A percentile compares a stretch with the other conserved stretches of the same genome.
phyloP scores from a whole-genome alignment of 2,113 vertebrate species.

The Fregetta grallaria region DNA sequence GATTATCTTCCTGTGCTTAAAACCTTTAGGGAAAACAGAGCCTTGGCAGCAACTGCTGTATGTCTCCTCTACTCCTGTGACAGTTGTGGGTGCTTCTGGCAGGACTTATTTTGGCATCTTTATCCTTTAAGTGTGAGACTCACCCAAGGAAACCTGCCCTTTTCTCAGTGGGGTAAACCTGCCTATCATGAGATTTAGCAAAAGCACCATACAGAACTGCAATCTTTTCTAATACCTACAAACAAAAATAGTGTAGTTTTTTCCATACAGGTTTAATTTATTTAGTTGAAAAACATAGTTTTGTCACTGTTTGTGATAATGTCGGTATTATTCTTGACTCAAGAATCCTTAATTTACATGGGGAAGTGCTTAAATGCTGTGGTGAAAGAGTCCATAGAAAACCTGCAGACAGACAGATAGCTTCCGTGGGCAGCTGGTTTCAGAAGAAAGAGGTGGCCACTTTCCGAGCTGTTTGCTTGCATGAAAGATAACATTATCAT shows the following conservation, averaged over 20 bases:
- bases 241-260: not conserved
- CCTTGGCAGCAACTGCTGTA: not conserved
- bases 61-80: not conserved
- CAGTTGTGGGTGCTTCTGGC: not conserved
- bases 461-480: not conserved
- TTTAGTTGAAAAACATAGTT: not conserved
- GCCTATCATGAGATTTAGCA: not conserved
- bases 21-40: not conserved
- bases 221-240: not conserved
- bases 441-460: not conserved
- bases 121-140: not conserved
- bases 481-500: not conserved
- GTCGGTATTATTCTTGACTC: not conserved
- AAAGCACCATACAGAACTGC: not conserved
- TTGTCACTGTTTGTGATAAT: not conserved
- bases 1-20: not conserved
- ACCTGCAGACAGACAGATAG: not conserved
- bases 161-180: not conserved
- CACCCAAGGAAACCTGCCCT: not conserved
- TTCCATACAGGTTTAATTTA: not conserved
- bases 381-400: not conserved
- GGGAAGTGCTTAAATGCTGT: not conserved
- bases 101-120: not conserved
- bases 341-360: not conserved
- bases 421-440: not conserved